Evolutionary conservation across 2,113 vertebrate species (phyloP), one percentile per base, ranked within the genome.

Genomic region (Lepidothrix coronata): DNA sequence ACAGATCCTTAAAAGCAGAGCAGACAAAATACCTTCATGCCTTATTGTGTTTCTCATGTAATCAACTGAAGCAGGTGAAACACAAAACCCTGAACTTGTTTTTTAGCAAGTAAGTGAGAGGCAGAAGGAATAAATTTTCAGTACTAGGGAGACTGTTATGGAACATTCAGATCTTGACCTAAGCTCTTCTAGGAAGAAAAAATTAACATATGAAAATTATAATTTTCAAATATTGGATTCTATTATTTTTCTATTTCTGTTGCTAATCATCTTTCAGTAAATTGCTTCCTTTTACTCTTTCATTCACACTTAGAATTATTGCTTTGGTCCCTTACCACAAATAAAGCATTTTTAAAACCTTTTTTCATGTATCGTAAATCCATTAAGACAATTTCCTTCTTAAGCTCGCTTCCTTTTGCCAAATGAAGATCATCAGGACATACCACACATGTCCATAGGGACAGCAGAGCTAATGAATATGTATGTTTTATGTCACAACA

Each of bases 391-490:
- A 93, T 95, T 97, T 96, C 61, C 79, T 93, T 96, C 91, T 87
- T 95, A 91, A 75, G 41, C 61, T 95, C 73, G 84, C 72, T 95
- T 97, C 93, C 93, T 97, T 96, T 93, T 92, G 93, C 95, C 93
- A 97, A 94, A 97, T 84, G 93, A 95, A 97, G 96, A 98, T 96
- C 98, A 97, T 91, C 94, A 95, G 96, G 96, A 97, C 96, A 96
- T 80, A 96, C 73, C 93, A 95, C 86, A 83, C 3, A 1, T 78
- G 93, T 95, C 98, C 96, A 96, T 25, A 88, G 97, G 96, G 98
- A 98, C 92, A 88, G 89, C 68, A 46, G 44, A 91, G 86, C 87
- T 98, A 97, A 98, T 98, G 97, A 97, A 98, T 98, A 98, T 98
- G 98, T 97, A 98, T 98, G 93, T 48, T 95, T 91, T 88, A 93